phyloP scores from a whole-genome alignment of 2,888 invertebrate species.

The Polymixis flavicincta region DNA sequence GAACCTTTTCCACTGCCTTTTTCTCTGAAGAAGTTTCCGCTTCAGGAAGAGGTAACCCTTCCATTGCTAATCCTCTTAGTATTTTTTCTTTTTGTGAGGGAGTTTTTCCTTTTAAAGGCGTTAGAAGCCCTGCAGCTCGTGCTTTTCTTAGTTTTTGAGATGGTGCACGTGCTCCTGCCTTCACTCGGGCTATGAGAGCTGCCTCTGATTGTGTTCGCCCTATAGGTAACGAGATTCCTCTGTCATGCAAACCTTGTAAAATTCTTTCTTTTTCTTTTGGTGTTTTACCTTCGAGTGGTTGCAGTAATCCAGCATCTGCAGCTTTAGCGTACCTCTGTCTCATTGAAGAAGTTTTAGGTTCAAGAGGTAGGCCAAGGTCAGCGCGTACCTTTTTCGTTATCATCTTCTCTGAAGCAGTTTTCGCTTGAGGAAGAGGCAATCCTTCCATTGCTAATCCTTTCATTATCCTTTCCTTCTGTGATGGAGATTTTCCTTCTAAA shows the following conservation, averaged over 20 bases:
- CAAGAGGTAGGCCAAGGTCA: slow-evolving; percentile 1
- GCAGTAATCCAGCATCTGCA: not conserved
- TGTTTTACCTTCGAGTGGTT: slow-evolving; percentile 15
- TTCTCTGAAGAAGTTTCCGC: not conserved
- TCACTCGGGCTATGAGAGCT: slow-evolving; percentile 1
- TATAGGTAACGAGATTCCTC: slow-evolving; percentile 10
- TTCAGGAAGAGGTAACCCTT: slow-evolving; percentile 20
- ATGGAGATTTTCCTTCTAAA: not conserved
- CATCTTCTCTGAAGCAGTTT: slow-evolving; percentile 1
- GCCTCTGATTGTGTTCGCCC: slow-evolving; percentile 8
- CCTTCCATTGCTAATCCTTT: slow-evolving; percentile 12
- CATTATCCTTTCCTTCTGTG: not conserved
- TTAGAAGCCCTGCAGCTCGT: not conserved
- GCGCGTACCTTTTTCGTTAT: not conserved
- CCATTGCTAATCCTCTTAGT: slow-evolving; percentile 17
- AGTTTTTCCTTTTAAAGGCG: slow-evolving; percentile 13
- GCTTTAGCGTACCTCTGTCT: not conserved
- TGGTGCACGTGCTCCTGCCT: not conserved
- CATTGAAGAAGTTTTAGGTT: slow-evolving; percentile 3
- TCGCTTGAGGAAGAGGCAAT: not conserved
- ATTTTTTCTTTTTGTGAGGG: not conserved
- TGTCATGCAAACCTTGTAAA: not conserved
- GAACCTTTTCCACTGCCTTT: not conserved
- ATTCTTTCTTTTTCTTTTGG: not conserved
- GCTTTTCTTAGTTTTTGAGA: slow-evolving; percentile 10